phyloP scores from a whole-genome alignment of 2,888 invertebrate species.

The Salticus scenicus region DNA sequence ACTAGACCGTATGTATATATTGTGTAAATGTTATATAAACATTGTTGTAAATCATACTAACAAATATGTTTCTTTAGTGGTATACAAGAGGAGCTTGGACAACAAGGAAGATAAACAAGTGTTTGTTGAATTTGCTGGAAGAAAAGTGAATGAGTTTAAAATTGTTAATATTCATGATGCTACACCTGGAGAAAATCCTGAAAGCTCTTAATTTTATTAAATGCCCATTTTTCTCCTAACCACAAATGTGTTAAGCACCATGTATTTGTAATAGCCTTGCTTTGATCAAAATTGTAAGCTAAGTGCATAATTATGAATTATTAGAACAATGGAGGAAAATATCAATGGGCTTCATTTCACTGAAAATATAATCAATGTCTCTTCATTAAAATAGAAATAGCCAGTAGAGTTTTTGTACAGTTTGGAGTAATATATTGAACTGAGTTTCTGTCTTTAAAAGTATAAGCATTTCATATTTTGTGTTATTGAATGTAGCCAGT shows the following conservation, averaged over 20 bases:
- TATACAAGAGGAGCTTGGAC: conserved; percentile 79
- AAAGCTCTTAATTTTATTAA: conserved; percentile 38
- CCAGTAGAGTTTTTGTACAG: conserved; percentile 20
- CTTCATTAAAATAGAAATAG: conserved; percentile 44
- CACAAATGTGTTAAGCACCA: conserved; percentile 48
- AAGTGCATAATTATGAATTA: conserved; percentile 8
- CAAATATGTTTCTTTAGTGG: conserved; percentile 78
- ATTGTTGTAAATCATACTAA: too few relatives aligned
- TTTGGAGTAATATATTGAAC: background rate
- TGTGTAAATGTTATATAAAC: too few relatives aligned
- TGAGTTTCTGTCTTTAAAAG: background rate
- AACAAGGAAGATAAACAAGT: conserved; percentile 77
- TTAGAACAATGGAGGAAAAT: background rate
- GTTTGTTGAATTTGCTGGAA: conserved; percentile 87
- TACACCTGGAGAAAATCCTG: conserved; percentile 49
- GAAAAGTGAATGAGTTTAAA: conserved; percentile 83
- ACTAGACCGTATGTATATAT: too few relatives aligned
- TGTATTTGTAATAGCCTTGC: conserved; percentile 51
- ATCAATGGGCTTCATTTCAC: conserved; percentile 19
- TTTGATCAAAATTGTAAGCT: conserved; percentile 19
- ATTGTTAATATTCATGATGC: conserved; percentile 79
- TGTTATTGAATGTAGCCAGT: background rate
- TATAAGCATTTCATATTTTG: background rate
- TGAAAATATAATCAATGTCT: conserved; percentile 35
- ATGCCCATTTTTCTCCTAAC: conserved; percentile 24